These are phyloP conservation scores for Umimayanthus chanpuru DNA, from an alignment of 92 coral and sea anemone species.

Conservation along the genomic window DNA sequence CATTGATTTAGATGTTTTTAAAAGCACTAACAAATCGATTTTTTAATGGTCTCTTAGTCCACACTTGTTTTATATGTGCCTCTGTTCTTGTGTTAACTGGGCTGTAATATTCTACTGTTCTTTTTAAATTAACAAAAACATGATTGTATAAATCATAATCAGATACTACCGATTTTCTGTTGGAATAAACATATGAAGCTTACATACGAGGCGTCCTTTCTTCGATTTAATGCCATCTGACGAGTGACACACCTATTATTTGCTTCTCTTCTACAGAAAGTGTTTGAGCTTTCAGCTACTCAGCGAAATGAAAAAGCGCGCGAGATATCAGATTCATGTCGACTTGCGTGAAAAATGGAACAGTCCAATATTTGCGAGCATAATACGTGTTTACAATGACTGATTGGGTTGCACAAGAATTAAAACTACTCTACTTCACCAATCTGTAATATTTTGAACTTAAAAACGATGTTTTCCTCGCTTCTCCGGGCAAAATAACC, in stretches of 20 bases:
- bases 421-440: background rate
- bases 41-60: too few relatives aligned
- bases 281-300: background rate
- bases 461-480: background rate
- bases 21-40: too few relatives aligned
- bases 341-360: background rate
- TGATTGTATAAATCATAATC: too few relatives aligned
- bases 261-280: background rate
- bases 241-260: background rate
- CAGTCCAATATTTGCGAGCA: slow-evolving; percentile 44
- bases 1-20: too few relatives aligned
- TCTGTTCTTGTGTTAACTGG: too few relatives aligned
- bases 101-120: too few relatives aligned
- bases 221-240: background rate
- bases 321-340: background rate
- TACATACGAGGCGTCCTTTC: background rate
- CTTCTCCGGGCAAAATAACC: background rate
- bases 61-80: too few relatives aligned
- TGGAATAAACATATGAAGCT: background rate
- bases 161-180: background rate
- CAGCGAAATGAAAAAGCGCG: slow-evolving; percentile 6
- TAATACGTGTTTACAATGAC: background rate
- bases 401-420: background rate
- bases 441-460: background rate
- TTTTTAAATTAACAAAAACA: too few relatives aligned